Evolutionary conservation across 2,113 vertebrate species (phyloP).

Genomic region (Brachionichthys hirsutus): DNA sequence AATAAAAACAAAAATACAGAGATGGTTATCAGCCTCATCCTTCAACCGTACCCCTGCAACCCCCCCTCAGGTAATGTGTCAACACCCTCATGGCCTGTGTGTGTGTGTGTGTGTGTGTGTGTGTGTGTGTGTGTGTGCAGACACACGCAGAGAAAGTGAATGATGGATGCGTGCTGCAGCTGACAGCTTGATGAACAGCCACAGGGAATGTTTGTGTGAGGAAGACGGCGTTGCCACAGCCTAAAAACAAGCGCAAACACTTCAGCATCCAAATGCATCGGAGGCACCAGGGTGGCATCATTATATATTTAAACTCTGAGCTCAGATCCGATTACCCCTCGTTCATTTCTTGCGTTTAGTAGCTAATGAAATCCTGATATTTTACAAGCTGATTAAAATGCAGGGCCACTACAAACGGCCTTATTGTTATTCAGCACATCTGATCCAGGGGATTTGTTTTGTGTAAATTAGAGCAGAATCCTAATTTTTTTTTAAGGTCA

Average conservation of each 20-base stretch:
- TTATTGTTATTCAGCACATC: too few relatives aligned
- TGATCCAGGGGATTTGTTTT: too few relatives aligned
- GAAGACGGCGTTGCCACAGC: slow-evolving; percentile 27
- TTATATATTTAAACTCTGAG: slow-evolving; percentile 18
- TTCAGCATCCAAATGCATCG: slow-evolving; percentile 20
- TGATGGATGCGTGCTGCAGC: slow-evolving; percentile 52
- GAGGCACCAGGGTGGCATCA: slow-evolving; percentile 23
- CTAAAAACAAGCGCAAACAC: slow-evolving; percentile 25
- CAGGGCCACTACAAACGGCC: too few relatives aligned
- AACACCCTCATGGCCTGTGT: slow-evolving; percentile 11
- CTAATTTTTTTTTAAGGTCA: too few relatives aligned
- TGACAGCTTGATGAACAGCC: slow-evolving; percentile 63
- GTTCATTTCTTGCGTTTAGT: neutral
- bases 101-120: slow-evolving; percentile 14
- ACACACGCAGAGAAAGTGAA: slow-evolving; percentile 15
- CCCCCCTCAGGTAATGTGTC: slow-evolving; percentile 25
- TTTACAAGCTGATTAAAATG: neutral
- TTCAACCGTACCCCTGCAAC: slow-evolving; percentile 39
- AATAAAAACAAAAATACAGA: slow-evolving; percentile 43
- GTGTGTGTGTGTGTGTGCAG: slow-evolving; percentile 2
- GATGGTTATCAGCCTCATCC: slow-evolving; percentile 39
- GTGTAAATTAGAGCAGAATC: too few relatives aligned
- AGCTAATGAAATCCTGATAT: neutral
- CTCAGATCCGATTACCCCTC: neutral
- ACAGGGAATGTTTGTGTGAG: slow-evolving; percentile 43